These are phyloP conservation scores for Scotopteryx bipunctaria DNA, from an alignment of 2,888 invertebrate genomes.

Conservation along the genomic window DNA sequence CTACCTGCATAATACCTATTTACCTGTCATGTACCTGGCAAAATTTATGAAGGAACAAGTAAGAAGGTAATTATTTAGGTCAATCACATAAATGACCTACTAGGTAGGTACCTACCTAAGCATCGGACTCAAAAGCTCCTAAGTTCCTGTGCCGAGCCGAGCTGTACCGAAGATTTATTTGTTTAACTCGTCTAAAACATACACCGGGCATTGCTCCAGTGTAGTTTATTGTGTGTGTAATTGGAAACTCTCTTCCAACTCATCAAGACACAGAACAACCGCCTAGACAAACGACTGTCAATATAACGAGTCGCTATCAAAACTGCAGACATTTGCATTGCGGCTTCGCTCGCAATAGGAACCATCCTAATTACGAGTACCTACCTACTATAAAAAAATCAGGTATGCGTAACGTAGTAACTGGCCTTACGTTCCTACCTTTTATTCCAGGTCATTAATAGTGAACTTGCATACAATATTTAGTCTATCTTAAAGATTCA, in stretches of 20 bases:
- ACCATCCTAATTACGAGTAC: too few relatives aligned
- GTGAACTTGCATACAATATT: too few relatives aligned
- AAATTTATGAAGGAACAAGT: too few relatives aligned
- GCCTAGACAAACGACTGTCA: slow-evolving; percentile 16
- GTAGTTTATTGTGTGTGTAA: slow-evolving; percentile 55
- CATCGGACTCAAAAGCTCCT: not conserved
- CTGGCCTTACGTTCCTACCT: too few relatives aligned
- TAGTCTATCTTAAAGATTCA: too few relatives aligned
- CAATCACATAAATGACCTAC: too few relatives aligned
- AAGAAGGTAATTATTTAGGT: not conserved
- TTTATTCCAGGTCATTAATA: too few relatives aligned
- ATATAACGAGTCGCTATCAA: not conserved
- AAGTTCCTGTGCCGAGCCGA: not conserved
- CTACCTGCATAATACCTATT: too few relatives aligned
- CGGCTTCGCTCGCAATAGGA: too few relatives aligned
- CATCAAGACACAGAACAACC: slow-evolving; percentile 44
- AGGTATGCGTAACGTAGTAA: too few relatives aligned
- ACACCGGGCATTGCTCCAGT: slow-evolving; percentile 24
- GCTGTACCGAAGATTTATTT: slow-evolving; percentile 11
- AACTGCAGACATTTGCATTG: not conserved
- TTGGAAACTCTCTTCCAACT: slow-evolving; percentile 58
- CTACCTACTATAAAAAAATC: too few relatives aligned
- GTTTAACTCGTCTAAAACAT: slow-evolving; percentile 7
- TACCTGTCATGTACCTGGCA: too few relatives aligned
- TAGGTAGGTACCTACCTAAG: not conserved